Evolutionary conservation across 2,113 vertebrate species (phyloP).

Genomic region (Antechinus flavipes): DNA sequence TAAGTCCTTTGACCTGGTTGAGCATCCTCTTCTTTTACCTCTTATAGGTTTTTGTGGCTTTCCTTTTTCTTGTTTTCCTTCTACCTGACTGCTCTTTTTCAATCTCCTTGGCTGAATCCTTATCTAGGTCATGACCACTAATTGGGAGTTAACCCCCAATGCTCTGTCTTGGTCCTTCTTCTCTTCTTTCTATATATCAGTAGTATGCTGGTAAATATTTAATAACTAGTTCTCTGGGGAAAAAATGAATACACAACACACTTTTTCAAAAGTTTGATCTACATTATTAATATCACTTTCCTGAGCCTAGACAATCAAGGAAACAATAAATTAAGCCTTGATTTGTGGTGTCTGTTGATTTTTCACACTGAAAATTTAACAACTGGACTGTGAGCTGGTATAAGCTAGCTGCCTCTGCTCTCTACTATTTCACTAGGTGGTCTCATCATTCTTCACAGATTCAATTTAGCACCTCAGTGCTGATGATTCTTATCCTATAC

Average conservation of each 20-base stretch:
- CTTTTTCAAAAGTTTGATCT: neutral
- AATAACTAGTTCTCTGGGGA: neutral
- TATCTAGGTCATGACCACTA: neutral
- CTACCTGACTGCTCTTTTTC: neutral
- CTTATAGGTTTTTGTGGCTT: no score
- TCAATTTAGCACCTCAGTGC: neutral
- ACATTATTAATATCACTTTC: neutral
- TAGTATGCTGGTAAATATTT: no score
- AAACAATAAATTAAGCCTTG: neutral
- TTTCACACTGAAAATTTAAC: neutral
- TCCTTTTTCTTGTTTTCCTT: neutral
- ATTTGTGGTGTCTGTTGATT: neutral
- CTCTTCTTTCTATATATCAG: neutral
- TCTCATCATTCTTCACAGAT: neutral
- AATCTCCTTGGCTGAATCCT: neutral
- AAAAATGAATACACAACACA: neutral
- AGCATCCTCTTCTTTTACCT: no score
- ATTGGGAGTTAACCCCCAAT: neutral
- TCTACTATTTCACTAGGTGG: neutral
- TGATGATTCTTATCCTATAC: neutral
- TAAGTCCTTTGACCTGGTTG: no score
- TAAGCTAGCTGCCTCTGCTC: neutral
- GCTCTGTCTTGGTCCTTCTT: neutral
- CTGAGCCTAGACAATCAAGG: neutral
- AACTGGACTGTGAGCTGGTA: neutral